A percentile compares a stretch with the other conserved stretches of the same genome.
Conservation (phyloP, 2,888 invertebrate species). For the Zaprionus obscuricornis region DNA sequence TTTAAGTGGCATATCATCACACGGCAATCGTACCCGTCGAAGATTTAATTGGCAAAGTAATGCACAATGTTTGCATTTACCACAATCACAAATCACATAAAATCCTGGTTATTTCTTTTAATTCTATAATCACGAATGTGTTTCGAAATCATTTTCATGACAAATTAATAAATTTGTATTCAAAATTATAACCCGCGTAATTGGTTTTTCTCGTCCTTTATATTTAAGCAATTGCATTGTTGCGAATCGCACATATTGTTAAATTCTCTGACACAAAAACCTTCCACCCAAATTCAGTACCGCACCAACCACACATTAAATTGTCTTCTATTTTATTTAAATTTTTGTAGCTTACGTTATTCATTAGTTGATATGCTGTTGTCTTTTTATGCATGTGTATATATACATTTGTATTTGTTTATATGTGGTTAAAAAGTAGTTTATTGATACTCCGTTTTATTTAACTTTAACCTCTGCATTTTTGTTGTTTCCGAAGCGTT, state of each 20-base stretch:
- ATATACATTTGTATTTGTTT: conserved; percentile 16
- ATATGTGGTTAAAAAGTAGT: conserved; percentile 15
- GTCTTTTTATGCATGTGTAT: conserved; percentile 26
- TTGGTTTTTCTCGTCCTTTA: conserved; percentile 52
- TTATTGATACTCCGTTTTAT: conserved; percentile 35
- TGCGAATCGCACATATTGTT: conserved; percentile 35
- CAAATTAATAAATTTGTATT: conserved; percentile 29
- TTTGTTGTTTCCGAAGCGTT: conserved; percentile 57
- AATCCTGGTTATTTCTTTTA: conserved; percentile 35
- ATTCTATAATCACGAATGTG: conserved; percentile 38
- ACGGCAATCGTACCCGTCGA: conserved; percentile 81
- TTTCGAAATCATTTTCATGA: conserved; percentile 41
- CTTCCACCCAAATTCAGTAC: conserved; percentile 28
- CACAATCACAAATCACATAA: conserved; percentile 44
- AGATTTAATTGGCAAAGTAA: conserved; percentile 75
- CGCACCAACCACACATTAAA: conserved; percentile 28
- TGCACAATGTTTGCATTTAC: conserved; percentile 71
- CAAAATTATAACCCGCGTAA: conserved; percentile 33
- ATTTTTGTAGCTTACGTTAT: conserved; percentile 23
- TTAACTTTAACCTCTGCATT: conserved; percentile 49
- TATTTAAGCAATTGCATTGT: conserved; percentile 61
- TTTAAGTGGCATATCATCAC: conserved; percentile 83
- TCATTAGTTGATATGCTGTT: conserved; percentile 25
- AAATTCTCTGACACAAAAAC: conserved; percentile 32
- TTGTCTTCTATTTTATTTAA: conserved; percentile 21